These are phyloP conservation scores for Apodemia hepburni DNA, from an alignment of 2,888 invertebrate species.

Conservation along the genomic window DNA sequence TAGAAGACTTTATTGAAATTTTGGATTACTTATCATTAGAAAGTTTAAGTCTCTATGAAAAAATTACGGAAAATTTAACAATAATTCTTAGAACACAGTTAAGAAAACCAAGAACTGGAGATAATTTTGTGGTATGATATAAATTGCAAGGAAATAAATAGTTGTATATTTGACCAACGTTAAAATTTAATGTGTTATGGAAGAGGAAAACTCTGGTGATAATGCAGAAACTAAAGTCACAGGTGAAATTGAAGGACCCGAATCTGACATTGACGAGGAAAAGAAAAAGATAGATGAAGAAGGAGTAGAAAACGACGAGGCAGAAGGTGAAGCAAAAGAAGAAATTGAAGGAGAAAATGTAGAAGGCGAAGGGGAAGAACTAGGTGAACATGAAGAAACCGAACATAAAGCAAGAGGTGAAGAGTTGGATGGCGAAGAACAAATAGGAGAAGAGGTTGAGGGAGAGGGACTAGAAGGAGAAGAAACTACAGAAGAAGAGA, in stretches of 20 bases:
- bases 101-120: constrained; percentile 50
- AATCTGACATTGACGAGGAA: constrained; percentile 22
- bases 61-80: constrained; percentile 60
- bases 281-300: constrained; percentile 32
- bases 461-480: constrained; percentile 26
- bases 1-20: constrained; percentile 50
- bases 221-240: constrained; percentile 17
- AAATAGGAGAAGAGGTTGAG: constrained; percentile 36
- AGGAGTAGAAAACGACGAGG: constrained; percentile 31
- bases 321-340: constrained; percentile 34
- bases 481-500: constrained; percentile 30
- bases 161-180: neutral
- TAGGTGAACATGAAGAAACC: constrained; percentile 32
- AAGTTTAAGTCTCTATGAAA: constrained; percentile 55
- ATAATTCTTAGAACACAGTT: constrained; percentile 49
- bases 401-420: constrained; percentile 25
- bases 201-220: constrained; percentile 22
- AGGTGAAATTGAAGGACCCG: constrained; percentile 32
- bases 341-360: constrained; percentile 37
- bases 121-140: constrained; percentile 54
- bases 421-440: constrained; percentile 33
- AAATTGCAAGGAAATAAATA: constrained; percentile 15
- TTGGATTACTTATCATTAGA: constrained; percentile 52
- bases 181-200: constrained; percentile 24
- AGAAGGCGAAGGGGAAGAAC: constrained; percentile 32